Base-by-base conservation (phyloP, 2,113 vertebrate species). In the Neodon shergylaensis region DNA sequence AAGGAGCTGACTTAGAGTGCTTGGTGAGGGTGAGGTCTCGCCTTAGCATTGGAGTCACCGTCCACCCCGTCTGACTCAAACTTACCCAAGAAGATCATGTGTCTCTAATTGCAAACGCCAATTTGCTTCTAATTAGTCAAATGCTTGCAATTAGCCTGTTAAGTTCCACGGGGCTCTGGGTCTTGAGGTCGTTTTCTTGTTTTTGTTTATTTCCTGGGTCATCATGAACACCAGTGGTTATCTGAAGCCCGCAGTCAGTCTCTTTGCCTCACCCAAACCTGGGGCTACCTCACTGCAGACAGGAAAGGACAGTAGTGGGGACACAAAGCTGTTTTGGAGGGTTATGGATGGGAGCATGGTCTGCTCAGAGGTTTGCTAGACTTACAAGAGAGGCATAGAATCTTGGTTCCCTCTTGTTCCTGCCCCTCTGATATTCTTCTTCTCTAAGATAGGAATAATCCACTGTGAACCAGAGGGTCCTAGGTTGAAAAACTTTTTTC, bases 81-180 rank as follows among this genome's bases (percentile, higher is more conserved):
- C 39, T 73, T n/a, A 33, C 81, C 33, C 72, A 79, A 78, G 88
- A 92, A 84, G 83, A 94, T 49, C 66, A 8, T 5, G 54, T 21
- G 17, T 61, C 90, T 87, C 26, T 47, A 70, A 77, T 84, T 49
- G 42, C n/a, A 93, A n/a, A 78, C 42, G 58, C 58, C 63, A 88
- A 8, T 90, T 92, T 52, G 44, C 72, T 96, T 92, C 83, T 96
- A 87, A 90, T 97, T 95, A 91, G 89, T 52, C 87, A 33, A 79
- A 65, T 89, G 24, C 86, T 94, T 90, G 86, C 76, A 76, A 82
- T 96, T 92, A 85, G 52, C 70, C 49, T 49, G 58, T 90, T 95
- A 72, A 63, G 42, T 88, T 83, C 49, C 42, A 58, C 73, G 73
- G 10, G 28, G 74, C 82, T 68, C 83, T 77, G 58, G 83, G 70